Percentiles rank a stretch among this genome's conserved stretches.
These are phyloP conservation scores for Craniophora ligustri DNA, from an alignment of 2,888 invertebrate genomes.

Conservation along the genomic window DNA sequence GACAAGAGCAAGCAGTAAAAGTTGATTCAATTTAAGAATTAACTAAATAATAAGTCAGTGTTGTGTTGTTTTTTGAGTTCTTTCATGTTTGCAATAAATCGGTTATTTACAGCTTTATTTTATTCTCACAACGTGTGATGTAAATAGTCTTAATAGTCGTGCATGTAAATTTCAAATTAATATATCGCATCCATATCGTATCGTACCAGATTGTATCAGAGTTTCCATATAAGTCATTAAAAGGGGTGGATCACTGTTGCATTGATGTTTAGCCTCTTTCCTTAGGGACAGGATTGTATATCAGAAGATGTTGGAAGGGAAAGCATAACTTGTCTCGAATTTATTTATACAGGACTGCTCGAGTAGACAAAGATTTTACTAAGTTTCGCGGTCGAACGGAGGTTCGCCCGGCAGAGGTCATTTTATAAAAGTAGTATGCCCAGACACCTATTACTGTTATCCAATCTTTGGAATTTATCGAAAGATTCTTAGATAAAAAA, in stretches of 20 bases:
- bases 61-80: too few relatives aligned
- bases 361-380: constrained; percentile 37
- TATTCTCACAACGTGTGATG: too few relatives aligned
- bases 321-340: constrained; percentile 48
- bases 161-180: too few relatives aligned
- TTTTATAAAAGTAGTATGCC: constrained; percentile 22
- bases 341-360: constrained; percentile 45
- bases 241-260: background rate
- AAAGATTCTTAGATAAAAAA: constrained; percentile 1
- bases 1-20: too few relatives aligned
- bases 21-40: too few relatives aligned
- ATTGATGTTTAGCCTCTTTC: background rate
- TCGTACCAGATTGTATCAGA: too few relatives aligned
- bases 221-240: background rate
- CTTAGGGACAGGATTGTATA: background rate
- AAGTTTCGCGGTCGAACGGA: constrained; percentile 27
- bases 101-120: too few relatives aligned
- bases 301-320: constrained; percentile 12
- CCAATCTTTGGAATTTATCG: background rate
- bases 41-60: too few relatives aligned
- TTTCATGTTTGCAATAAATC: too few relatives aligned
- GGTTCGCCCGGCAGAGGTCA: constrained; percentile 18
- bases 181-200: background rate
- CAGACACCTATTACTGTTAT: background rate
- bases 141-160: too few relatives aligned